A percentile compares a stretch with the other conserved stretches of the same genome.
phyloP scores from a whole-genome alignment of 2,797 vertebrate species.

The Microctenopoma stevenorrisi region DNA sequence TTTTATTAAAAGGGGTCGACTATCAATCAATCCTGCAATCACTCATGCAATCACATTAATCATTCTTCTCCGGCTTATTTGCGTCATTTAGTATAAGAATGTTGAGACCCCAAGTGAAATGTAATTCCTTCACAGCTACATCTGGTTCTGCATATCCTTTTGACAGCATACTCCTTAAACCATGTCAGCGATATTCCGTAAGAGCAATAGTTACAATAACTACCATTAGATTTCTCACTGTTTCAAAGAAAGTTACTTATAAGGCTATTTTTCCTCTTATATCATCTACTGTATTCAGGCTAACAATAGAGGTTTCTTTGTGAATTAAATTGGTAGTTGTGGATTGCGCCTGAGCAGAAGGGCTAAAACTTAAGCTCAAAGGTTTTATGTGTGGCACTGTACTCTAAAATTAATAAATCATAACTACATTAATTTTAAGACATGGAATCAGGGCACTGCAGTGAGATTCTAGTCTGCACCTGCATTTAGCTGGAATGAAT shows the following conservation, averaged over 20 bases:
- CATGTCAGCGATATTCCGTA: constrained; percentile 65
- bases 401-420: constrained; percentile 10
- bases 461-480: constrained; percentile 1
- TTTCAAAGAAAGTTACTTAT: constrained; percentile 67
- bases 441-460: not conserved
- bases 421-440: constrained; percentile 14
- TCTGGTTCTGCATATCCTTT: constrained; percentile 60
- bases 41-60: constrained; percentile 81
- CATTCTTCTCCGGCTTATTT: constrained; percentile 74
- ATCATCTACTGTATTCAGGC: constrained; percentile 25
- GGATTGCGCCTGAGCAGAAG: constrained; percentile 5
- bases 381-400: constrained; percentile 6
- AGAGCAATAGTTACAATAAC: constrained; percentile 65
- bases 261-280: constrained; percentile 45
- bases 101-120: constrained; percentile 67
- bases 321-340: constrained; percentile 31
- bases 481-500: constrained; percentile 2
- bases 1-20: constrained; percentile 77
- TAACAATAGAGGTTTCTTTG: constrained; percentile 27
- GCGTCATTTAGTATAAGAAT: constrained; percentile 71
- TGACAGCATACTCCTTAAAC: constrained; percentile 64
- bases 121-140: constrained; percentile 65
- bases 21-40: constrained; percentile 78
- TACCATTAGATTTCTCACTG: constrained; percentile 68
- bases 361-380: constrained; percentile 24